Evolutionary conservation across 2,113 vertebrate genomes (phyloP), one percentile per base, ranked within the genome.

Genomic region (Falcunculus frontatus): DNA sequence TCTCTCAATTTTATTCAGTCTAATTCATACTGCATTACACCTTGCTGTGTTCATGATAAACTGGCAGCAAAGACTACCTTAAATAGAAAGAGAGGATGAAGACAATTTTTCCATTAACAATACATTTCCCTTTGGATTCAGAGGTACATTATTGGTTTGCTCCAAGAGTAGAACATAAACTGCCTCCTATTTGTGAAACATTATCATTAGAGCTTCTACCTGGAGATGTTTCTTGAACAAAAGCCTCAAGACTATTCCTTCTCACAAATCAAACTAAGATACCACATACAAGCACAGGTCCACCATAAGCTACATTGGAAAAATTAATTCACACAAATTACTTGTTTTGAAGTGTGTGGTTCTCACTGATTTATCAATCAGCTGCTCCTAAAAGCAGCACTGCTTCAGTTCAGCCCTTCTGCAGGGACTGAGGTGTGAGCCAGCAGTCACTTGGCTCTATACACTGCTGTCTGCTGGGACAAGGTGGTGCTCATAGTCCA

Each of bases 71-170:
- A 93, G 33, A 62, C 57, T 96, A 84, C 91, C 93, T 97, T 95
- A 97, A 98, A 97, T 87, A 98, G 95, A 97, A 96, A 83, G 53
- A 95, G 79, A 93, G 86, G 89, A 96, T 93, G 97, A 97, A 97
- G 87, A 95, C 81, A 91, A 94, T 96, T 97, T 98, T 98, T 96
- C 96, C 95, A 97, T 96, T 98, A 97, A 92, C 88, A 96, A 92
- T 95, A 95, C 92, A 96, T 97, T 98, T 97, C 95, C 97, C 97
- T 97, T 97, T 96, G 95, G 96, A 96, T 87, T 95, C 90, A 94
- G 86, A 68, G 69, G 49, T 37, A 60, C 37, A 62, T 97, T 98
- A 97, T 88, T 95, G 94, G 94, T 95, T 96, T 98, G 93, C 88
- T 95, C 81, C 77, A 86, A 82, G 82, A 95, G 62, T 32, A 70